Percentiles rank a stretch among this genome's conserved stretches.
Conservation (phyloP, 2,113 vertebrate genomes). For the Emydura subglobosa region DNA sequence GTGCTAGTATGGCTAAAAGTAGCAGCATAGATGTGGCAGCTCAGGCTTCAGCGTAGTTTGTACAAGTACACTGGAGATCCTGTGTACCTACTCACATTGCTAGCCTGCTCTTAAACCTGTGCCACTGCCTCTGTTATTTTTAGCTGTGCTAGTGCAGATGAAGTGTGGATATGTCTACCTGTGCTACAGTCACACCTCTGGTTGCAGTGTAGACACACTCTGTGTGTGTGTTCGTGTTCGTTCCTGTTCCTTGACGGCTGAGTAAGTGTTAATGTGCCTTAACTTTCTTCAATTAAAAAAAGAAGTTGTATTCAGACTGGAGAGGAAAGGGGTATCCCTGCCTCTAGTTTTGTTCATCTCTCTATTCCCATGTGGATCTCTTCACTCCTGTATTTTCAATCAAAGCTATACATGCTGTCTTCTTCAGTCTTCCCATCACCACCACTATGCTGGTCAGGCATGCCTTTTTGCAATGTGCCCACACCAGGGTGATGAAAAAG, state of each 20-base stretch:
- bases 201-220: neutral
- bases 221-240: neutral
- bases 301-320: neutral
- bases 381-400: constrained; percentile 5
- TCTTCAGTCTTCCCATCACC: neutral
- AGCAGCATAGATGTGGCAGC: neutral
- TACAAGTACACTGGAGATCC: neutral
- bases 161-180: neutral
- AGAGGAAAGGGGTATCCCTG: constrained; percentile 3
- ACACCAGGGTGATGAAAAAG: neutral
- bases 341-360: neutral
- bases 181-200: neutral
- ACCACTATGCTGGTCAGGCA: neutral
- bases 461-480: neutral
- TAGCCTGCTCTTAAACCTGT: neutral
- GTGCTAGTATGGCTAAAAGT: neutral
- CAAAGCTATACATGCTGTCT: neutral
- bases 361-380: neutral
- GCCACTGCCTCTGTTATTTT: neutral
- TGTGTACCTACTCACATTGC: neutral
- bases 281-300: constrained; percentile 30
- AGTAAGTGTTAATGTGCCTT: neutral
- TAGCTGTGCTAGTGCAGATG: neutral
- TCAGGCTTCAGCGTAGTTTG: neutral
- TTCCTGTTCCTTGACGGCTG: neutral